A percentile compares a stretch with the other conserved stretches of the same genome.
phyloP scores from a whole-genome alignment of 2,888 invertebrate genomes.

The Drosophila monieri region DNA sequence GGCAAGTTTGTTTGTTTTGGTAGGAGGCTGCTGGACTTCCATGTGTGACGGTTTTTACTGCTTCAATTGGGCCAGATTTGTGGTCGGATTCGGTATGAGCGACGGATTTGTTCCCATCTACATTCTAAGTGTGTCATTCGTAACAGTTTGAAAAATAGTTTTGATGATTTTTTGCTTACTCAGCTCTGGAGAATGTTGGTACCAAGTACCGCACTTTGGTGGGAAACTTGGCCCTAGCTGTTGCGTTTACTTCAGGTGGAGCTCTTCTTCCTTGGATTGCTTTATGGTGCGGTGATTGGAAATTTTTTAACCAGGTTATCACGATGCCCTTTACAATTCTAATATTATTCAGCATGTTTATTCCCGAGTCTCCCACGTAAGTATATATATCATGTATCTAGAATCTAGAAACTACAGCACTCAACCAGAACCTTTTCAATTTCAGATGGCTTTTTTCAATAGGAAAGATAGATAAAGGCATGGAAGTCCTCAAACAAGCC shows the following conservation, averaged over 20 bases:
- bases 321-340: slow-evolving; percentile 89
- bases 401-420: neutral
- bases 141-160: neutral
- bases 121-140: slow-evolving; percentile 88
- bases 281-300: slow-evolving; percentile 90
- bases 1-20: slow-evolving; percentile 89
- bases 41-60: slow-evolving; percentile 88
- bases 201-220: slow-evolving; percentile 94
- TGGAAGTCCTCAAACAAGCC: slow-evolving; percentile 90
- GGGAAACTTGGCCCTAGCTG: slow-evolving; percentile 93
- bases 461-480: slow-evolving; percentile 90
- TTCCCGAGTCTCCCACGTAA: slow-evolving; percentile 93
- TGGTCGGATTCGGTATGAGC: slow-evolving; percentile 93
- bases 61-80: slow-evolving; percentile 90
- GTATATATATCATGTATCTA: neutral
- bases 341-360: slow-evolving; percentile 88
- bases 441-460: slow-evolving; percentile 92
- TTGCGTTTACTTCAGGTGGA: slow-evolving; percentile 92
- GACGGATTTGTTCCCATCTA: slow-evolving; percentile 95
- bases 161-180: neutral
- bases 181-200: slow-evolving; percentile 93
- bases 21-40: slow-evolving; percentile 88
- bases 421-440: neutral
- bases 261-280: slow-evolving; percentile 93
- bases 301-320: slow-evolving; percentile 88